Evolutionary conservation across 1,140 invertebrate genomes (phyloP), one percentile per base, ranked within the genome.

Genomic region (Lasioglossum albipes): DNA sequence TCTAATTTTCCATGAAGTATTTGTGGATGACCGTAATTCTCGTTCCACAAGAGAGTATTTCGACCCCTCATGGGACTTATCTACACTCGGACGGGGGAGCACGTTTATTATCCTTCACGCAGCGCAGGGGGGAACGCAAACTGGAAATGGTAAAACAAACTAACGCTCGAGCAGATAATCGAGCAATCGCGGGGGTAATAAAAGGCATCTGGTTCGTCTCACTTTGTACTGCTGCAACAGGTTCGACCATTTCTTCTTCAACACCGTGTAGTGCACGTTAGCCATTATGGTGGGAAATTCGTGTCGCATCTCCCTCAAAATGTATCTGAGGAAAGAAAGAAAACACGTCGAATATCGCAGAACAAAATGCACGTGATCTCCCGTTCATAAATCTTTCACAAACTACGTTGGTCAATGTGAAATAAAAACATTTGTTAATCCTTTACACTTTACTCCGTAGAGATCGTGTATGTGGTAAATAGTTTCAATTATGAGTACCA

Each of bases 221-320:
- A 90, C 89, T 88, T 90, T 90, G 84, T 90, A 90, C 65, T 90
- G 89, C 74, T 91, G 89, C 65, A 90, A 82, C 72, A 91, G 79
- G 79, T 91, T 91, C 9, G 89, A 91, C 89, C 90, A 89, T 79
- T 91, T 91, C 84, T 91, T 91, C 83, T 91, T 91, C 45, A 91
- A 78, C 36, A 91, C 90, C 66, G 86, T 80, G 72, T 90, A 90
- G 71, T 90, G 89, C 54, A 91, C 87, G 80, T 90, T 88, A 83
- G 88, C 84, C 90, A 91, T 89, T 71, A 88, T 87, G 41, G 81
- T 87, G 59, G 90, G 90, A 70, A 89, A 91, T 68, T 91, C 90
- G 22, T 85, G 75, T 76, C 86, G 84, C 89, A 91, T 91, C 54
- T 87, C 87, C 62, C 83, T 80, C 31, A 91, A 74, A n/a, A 91